Percentiles rank a stretch among this genome's conserved stretches.
Evolutionary conservation across 2,113 vertebrate genomes (phyloP).

Genomic region (Rhegmatorhina hoffmannsi): DNA sequence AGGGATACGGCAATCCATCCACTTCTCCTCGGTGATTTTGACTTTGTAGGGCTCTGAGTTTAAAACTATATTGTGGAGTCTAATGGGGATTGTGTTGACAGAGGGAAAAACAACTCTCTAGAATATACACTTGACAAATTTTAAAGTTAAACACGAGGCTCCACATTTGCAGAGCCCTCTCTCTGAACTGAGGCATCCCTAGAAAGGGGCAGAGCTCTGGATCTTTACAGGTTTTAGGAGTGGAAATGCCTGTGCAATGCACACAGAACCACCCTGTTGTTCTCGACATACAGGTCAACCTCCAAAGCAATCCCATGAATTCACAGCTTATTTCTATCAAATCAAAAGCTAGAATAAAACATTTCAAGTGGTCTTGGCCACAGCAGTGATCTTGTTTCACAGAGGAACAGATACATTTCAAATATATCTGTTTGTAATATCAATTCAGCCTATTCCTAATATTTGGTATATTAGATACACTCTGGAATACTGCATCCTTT

Average conservation of each 20-base stretch:
- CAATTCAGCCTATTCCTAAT: background rate
- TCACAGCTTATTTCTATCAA: background rate
- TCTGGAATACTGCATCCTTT: background rate
- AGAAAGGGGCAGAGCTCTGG: background rate
- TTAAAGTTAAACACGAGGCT: background rate
- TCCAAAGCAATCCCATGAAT: background rate
- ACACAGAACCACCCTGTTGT: background rate
- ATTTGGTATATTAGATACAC: background rate
- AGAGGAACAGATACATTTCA: background rate
- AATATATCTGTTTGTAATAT: background rate
- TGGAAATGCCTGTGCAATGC: background rate
- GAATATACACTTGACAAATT: background rate
- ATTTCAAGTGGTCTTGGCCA: background rate
- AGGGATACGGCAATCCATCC: background rate
- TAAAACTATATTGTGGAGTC: background rate
- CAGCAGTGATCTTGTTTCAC: background rate
- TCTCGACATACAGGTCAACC: background rate
- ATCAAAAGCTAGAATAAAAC: background rate
- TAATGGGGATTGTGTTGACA: background rate
- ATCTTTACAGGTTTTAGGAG: background rate
- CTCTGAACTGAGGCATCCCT: background rate
- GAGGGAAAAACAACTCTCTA: background rate
- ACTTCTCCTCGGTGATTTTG: background rate
- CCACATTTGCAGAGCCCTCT: background rate
- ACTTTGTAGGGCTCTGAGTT: background rate